A percentile compares a stretch with the other conserved stretches of the same genome.
Conservation (phyloP, 2,888 invertebrate genomes). For the Cosmopolites sordidus region DNA sequence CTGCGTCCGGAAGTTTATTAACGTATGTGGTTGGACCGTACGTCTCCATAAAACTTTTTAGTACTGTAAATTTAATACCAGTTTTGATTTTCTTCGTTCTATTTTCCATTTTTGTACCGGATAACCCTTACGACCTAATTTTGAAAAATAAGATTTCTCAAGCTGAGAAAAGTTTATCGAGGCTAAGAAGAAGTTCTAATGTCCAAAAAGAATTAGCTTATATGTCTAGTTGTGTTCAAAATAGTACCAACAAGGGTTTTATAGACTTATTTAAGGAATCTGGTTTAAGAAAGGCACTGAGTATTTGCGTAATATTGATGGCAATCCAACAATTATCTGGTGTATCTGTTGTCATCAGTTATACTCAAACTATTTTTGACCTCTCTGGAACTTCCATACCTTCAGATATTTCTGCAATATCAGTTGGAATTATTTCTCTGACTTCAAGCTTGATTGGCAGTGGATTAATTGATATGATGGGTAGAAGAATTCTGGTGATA, state of each 20-base stretch:
- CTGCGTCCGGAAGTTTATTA: slow-evolving; percentile 22
- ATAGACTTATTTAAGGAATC: slow-evolving; percentile 25
- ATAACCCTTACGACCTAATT: slow-evolving; percentile 31
- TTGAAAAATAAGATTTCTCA: slow-evolving; percentile 5
- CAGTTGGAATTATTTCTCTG: slow-evolving; percentile 72
- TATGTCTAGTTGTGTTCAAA: neutral
- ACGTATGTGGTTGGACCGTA: slow-evolving; percentile 29
- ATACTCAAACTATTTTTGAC: slow-evolving; percentile 28
- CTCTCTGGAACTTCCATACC: slow-evolving; percentile 58
- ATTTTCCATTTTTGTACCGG: slow-evolving; percentile 26
- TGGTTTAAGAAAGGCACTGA: slow-evolving; percentile 22
- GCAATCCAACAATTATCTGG: slow-evolving; percentile 27
- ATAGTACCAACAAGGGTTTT: slow-evolving; percentile 12
- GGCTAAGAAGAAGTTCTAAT: slow-evolving; percentile 10
- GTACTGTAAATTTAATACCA: slow-evolving; percentile 24
- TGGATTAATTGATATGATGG: slow-evolving; percentile 69
- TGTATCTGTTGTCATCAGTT: slow-evolving; percentile 26
- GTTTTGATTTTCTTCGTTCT: slow-evolving; percentile 21
- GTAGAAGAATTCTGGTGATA: slow-evolving; percentile 66
- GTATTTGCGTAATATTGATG: slow-evolving; percentile 26
- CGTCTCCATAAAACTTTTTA: slow-evolving; percentile 18
- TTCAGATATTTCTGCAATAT: slow-evolving; percentile 65
- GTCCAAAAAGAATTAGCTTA: slow-evolving; percentile 4
- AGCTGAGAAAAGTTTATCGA: slow-evolving; percentile 15
- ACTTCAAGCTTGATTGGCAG: slow-evolving; percentile 68